Percentiles rank a stretch among this genome's conserved stretches.
Conservation (phyloP, 2,888 invertebrate species). For the Stomorhina lunata region DNA sequence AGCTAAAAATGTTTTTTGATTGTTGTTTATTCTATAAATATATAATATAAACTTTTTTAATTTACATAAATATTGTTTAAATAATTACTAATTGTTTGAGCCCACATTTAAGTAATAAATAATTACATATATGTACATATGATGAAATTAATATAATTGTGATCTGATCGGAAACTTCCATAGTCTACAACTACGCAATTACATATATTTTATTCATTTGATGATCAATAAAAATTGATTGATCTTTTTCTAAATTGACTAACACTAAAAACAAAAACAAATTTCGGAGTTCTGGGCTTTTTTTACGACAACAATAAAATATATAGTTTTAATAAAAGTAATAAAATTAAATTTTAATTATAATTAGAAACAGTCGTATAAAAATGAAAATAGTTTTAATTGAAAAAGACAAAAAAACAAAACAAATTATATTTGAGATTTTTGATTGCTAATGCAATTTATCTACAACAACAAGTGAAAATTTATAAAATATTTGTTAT, state of each 20-base stretch:
- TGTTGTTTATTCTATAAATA: conserved; percentile 67
- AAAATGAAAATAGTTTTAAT: not conserved
- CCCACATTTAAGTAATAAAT: not conserved
- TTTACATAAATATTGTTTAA: conserved; percentile 1
- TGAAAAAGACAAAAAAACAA: not conserved
- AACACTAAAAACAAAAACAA: conserved; percentile 71
- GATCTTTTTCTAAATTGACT: not conserved
- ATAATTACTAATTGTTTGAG: conserved; percentile 54
- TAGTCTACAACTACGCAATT: no score
- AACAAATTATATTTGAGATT: conserved; percentile 9
- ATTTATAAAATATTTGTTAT: not conserved
- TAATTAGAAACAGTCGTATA: not conserved
- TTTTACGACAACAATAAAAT: conserved; percentile 61
- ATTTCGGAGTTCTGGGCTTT: conserved; percentile 79
- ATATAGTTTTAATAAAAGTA: not conserved
- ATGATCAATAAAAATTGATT: no score
- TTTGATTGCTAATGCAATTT: conserved; percentile 39
- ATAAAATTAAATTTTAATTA: not conserved
- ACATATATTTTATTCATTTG: no score
- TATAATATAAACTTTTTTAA: not conserved
- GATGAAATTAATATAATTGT: no score
- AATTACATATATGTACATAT: not conserved
- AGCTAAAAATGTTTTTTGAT: conserved; percentile 57
- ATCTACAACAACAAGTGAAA: not conserved
- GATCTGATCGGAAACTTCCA: conserved; percentile 19